Base-by-base conservation (phyloP, 2,113 vertebrate genomes). In the Salvator merianae region DNA sequence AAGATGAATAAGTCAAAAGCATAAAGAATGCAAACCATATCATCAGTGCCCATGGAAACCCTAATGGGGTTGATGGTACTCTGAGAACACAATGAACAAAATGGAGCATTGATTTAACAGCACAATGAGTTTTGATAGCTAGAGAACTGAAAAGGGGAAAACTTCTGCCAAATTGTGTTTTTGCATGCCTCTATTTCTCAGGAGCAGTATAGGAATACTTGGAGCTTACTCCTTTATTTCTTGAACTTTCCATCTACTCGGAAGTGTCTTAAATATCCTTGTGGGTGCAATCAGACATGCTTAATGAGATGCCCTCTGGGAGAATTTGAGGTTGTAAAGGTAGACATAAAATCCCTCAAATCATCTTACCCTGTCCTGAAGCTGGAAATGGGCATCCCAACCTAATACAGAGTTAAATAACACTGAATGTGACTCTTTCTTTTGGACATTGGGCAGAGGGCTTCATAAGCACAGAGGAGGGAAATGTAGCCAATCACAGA, bases 21-120 rank as follows among this genome's bases (percentile, higher is more conserved):
- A 55, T 30, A 24, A 82, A 69, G 28, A 84, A 30, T 38, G 79
- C 34, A 34, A 59, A 81, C 62, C 0, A 0, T 43, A 81, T 76
- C 36, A n/a, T 88, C 85, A 55, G 40, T 68, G 3, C 69, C 34
- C 81, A 80, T 75, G 80, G 76, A 0, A 4, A 88, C 75, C 63
- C 7, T 16, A 80, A 80, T n/a, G n/a, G 0, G n/a, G 86, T 40
- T 84, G 16, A 68, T 62, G 88, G 10, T 36, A 13, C 7, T 14
- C 55, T 55, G 76, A 2, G 65, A 69, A 77, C 13, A 62, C 70
- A 1, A 84, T 1, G 82, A 73, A 73, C 71, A 0, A 38, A 76
- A 84, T 66, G 3, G 84, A 86, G 59, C 14, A 14, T 18, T 7
- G 40, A 28, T 36, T 55, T 9, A 81, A 30, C 47, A 73, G 71